Evolutionary conservation across 2,113 vertebrate species (phyloP).

Genomic region (Campylomormyrus tamandua): DNA sequence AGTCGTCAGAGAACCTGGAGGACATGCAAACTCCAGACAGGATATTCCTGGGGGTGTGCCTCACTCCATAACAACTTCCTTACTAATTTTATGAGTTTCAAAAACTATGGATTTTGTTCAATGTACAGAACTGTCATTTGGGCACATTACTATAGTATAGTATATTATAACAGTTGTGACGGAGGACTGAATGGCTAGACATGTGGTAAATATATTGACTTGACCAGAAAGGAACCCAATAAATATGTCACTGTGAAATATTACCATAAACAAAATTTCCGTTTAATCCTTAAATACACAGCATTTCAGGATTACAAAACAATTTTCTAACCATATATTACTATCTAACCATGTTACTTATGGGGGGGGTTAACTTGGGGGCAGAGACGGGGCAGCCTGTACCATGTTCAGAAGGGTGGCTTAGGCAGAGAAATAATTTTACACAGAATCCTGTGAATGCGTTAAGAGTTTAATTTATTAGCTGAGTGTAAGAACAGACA

Average conservation of each 20-base stretch:
- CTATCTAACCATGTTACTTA: background rate
- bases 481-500: constrained; percentile 3
- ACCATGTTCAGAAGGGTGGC: background rate
- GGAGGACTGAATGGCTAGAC: background rate
- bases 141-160: background rate
- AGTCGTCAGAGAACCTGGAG: background rate
- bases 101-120: background rate
- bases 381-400: background rate
- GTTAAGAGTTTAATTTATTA: constrained; percentile 18
- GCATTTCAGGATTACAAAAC: background rate
- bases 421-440: background rate
- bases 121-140: background rate
- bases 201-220: background rate
- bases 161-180: background rate
- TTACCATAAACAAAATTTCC: background rate
- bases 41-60: background rate
- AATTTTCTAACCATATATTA: background rate
- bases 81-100: background rate
- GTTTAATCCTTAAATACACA: background rate
- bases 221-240: background rate
- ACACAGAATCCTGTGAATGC: constrained; percentile 8
- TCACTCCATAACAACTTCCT: background rate
- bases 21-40: background rate
- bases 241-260: background rate
- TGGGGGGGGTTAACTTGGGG: background rate